Evolutionary conservation across 1,140 invertebrate genomes (phyloP).

Genomic region (Ridgeia piscesae): DNA sequence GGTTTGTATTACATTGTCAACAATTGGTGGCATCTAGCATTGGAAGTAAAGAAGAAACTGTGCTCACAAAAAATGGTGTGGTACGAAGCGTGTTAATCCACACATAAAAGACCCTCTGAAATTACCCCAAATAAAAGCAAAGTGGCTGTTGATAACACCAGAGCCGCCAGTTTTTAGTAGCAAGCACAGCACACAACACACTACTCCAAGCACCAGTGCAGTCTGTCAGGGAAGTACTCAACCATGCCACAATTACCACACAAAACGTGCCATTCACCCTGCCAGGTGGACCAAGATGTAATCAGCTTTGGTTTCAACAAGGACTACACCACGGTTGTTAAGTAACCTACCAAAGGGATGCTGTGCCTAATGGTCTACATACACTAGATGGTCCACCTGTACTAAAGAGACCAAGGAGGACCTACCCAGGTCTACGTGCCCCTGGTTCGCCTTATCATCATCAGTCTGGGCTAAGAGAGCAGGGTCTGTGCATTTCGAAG

Average conservation of each 20-base stretch:
- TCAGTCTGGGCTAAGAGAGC: slow-evolving; percentile 5
- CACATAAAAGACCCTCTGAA: background rate
- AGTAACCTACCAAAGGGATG: background rate
- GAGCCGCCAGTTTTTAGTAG: background rate
- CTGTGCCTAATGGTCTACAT: background rate
- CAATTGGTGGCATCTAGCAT: background rate
- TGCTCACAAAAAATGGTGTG: background rate
- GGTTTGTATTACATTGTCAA: background rate
- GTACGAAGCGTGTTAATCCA: background rate
- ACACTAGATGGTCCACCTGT: too few relatives aligned
- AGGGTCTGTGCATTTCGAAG: background rate
- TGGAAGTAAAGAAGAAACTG: background rate
- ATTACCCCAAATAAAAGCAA: background rate
- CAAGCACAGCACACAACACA: background rate
- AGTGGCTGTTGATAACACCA: background rate
- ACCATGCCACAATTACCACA: background rate
- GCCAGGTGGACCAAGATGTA: background rate
- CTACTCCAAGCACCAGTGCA: background rate
- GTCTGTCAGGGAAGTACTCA: background rate
- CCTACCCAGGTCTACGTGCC: background rate
- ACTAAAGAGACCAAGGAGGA: background rate
- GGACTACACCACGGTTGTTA: background rate
- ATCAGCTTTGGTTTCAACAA: background rate
- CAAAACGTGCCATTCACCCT: background rate
- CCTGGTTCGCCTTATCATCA: slow-evolving; percentile 10